Percentiles rank a stretch among this genome's conserved stretches.
Conservation (phyloP, 2,113 vertebrate genomes). For the Passerina amoena region DNA sequence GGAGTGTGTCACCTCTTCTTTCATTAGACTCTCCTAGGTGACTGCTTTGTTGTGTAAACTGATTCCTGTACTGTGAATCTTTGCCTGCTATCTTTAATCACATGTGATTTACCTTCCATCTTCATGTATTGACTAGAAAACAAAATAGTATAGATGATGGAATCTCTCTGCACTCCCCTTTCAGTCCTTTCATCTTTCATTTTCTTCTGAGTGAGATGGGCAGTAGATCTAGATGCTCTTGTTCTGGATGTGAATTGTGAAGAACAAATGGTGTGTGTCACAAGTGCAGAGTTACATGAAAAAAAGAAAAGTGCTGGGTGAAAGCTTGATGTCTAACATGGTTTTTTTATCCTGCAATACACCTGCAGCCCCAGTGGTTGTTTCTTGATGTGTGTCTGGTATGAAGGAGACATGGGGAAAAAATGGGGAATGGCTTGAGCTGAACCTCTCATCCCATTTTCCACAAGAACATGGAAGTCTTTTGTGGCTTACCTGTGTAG, state of each 20-base stretch:
- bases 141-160: not conserved
- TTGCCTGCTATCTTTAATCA: constrained; percentile 33
- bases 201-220: constrained; percentile 29
- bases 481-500: constrained; percentile 6
- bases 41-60: constrained; percentile 16
- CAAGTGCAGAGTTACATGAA: not conserved
- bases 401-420: not conserved
- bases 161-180: not conserved
- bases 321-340: constrained; percentile 7
- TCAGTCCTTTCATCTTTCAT: not conserved
- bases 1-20: not conserved
- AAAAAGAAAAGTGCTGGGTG: not conserved
- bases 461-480: not conserved
- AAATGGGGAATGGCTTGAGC: not conserved
- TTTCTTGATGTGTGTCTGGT: constrained; percentile 29
- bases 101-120: constrained; percentile 10
- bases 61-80: constrained; percentile 31
- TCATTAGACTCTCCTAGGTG: not conserved
- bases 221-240: not conserved
- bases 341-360: not conserved
- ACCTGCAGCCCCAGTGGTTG: not conserved
- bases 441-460: not conserved
- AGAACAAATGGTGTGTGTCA: not conserved
- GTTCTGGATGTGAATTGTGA: constrained; percentile 29
- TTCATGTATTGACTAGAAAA: not conserved